Evolutionary conservation across 2,888 invertebrate species (phyloP), one percentile per base, ranked within the genome.

Genomic region (Chrysodeixis includens): DNA sequence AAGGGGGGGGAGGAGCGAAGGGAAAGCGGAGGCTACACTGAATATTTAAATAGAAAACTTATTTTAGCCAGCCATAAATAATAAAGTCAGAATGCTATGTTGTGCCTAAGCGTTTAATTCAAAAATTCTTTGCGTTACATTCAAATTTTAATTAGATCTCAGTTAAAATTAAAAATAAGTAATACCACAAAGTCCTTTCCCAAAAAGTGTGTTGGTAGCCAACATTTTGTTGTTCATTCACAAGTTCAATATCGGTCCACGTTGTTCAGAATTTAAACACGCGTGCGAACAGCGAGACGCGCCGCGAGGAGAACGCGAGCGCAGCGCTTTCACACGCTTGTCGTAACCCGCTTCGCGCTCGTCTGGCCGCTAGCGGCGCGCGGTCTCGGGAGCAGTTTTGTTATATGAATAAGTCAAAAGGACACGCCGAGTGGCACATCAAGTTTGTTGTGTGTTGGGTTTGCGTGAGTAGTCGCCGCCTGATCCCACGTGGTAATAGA

Each of bases 401-500:
- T n/a, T n/a, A n/a, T n/a, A n/a, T n/a, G n/a, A n/a, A n/a, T n/a
- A n/a, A n/a, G n/a, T n/a, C n/a, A n/a, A n/a, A 26, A 6, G 26
- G 26, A 26, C 26, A 26, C 26, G 26, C 26, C 26, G 26, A 26
- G 14, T 18, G 9, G 9, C 12, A 26, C 7, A n/a, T 20, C 10
- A 22, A 57, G 18, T 4, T n/a, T 14, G 40, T 20, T 22, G 35
- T 70, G 52, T 30, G 55, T 51, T 44, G 52, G 58, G 30, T 6
- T n/a, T 5, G 16, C 20, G 58, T 10, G 9, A 10, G 46, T 10
- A 12, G n/a, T 44, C 32, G 16, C 46, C 22, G 14, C 5, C 26
- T 6, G 56, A 62, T 70, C 62, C 74, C 55, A 61, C 51, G 20
- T 32, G 53, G 52, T 74, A 70, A 79, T 76, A 74, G 74, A 65